phyloP scores from a whole-genome alignment of 1,140 invertebrate genomes.

The Caenorhabditis tropicalis region DNA sequence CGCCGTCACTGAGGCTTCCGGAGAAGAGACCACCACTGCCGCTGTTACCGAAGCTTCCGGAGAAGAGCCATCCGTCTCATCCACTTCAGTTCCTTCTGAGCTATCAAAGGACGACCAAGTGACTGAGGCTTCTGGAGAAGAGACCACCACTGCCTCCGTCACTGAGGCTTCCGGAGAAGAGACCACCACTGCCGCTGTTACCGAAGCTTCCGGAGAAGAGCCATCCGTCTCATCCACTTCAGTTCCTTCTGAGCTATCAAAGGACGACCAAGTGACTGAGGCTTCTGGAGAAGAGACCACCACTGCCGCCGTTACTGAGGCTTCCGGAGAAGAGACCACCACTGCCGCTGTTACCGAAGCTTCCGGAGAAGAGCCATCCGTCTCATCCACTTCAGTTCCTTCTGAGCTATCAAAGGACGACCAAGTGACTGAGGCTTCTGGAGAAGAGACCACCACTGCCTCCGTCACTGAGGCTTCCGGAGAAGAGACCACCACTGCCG shows the following conservation, averaged over 20 bases:
- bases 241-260: neutral
- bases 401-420: too few relatives aligned
- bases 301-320: neutral
- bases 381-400: neutral
- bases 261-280: neutral
- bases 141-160: neutral
- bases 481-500: too few relatives aligned
- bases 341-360: neutral
- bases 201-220: neutral
- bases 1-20: too few relatives aligned
- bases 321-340: neutral
- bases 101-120: too few relatives aligned
- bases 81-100: too few relatives aligned
- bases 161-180: constrained; percentile 1
- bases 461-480: too few relatives aligned
- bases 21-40: too few relatives aligned
- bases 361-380: neutral
- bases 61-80: too few relatives aligned
- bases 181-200: neutral
- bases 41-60: too few relatives aligned
- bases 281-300: neutral
- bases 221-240: neutral
- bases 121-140: neutral
- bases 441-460: constrained; percentile 28
- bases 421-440: neutral